Base-by-base conservation (phyloP, 2,113 vertebrate genomes). In the Chascanopsetta lugubris region DNA sequence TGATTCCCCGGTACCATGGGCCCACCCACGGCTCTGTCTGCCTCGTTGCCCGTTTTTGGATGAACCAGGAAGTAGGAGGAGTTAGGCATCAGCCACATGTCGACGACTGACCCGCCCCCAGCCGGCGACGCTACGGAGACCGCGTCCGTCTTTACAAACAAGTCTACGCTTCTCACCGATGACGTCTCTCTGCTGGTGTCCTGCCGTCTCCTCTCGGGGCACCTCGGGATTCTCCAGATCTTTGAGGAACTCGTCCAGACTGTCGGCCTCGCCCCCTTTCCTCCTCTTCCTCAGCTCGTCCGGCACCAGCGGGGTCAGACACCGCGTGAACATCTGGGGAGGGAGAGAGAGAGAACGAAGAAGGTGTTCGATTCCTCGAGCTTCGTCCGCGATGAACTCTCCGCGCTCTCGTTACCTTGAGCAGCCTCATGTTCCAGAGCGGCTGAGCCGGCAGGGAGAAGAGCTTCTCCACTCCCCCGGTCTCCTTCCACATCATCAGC, bases 401-500 rank as follows among this genome's bases (percentile, higher is more conserved):
- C 12, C 26, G 3, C 32, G n/a, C 10, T 58, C 1, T 3, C 1
- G 3, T 72, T 86, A 98, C 96, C 95, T 98, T 98, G 67, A 99
- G 90, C 82, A 99, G 92, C 73, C 96, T 92, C 42, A 87, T 90
- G 47, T 98, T 99, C 97, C 97, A 99, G 25, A 99, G 89, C 29
- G 97, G 94, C 86, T 98, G 97, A 25, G 97, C 97, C 21, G 97
- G 97, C 68, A 98, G 89, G 18, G 96, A 97, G 90, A 98, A 98
- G n/a, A 99, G 94, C 80, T 98, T 99, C 87, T 99, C 97, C 12
- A 98, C 97, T 55, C 97, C 97, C 2, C 97, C 97, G 0, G 96
- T 98, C 89, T 99, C 97, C 87, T 99, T 98, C 96, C 96, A 98
- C 95, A 98, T 97, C 96, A 98, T 99, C 78, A 99, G 72, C 80